phyloP scores from a whole-genome alignment of 2,888 invertebrate genomes.

The Epistrophe grossulariae region DNA sequence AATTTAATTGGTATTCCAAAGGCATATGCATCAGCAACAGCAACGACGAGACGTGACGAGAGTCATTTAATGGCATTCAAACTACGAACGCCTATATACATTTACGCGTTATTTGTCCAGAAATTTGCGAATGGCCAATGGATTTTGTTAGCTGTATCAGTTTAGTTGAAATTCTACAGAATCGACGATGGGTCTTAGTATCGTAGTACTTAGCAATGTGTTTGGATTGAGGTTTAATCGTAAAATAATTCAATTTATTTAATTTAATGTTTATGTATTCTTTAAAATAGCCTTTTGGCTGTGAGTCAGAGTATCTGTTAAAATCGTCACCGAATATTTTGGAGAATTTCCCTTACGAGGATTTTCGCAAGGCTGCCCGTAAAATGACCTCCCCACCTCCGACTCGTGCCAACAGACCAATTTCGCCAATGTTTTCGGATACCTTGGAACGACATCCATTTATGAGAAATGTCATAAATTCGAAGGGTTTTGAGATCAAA shows the following conservation, averaged over 20 bases:
- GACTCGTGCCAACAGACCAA: conserved; percentile 51
- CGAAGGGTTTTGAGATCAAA: conserved; percentile 77
- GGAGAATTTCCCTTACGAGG: conserved; percentile 82
- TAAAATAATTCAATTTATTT: conserved; percentile 40
- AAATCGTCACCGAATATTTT: conserved; percentile 83
- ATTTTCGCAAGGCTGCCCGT: conserved; percentile 77
- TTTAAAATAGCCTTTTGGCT: conserved; percentile 71
- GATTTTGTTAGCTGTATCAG: conserved; percentile 28
- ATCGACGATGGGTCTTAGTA: conserved; percentile 70
- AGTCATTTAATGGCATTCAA: conserved; percentile 43
- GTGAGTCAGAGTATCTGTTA: conserved; percentile 79
- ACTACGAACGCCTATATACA: conserved; percentile 13
- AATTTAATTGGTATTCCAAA: conserved; percentile 61
- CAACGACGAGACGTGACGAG: conserved; percentile 55
- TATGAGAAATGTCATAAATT: conserved; percentile 82
- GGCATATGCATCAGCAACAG: conserved; percentile 40
- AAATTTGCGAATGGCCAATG: conserved; percentile 56
- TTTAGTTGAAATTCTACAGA: conserved; percentile 51
- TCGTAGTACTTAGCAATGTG: conserved; percentile 52
- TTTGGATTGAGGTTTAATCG: conserved; percentile 42
- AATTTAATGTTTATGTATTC: conserved; percentile 41
- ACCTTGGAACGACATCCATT: conserved; percentile 82
- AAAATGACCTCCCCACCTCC: conserved; percentile 70
- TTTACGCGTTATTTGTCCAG: conserved; percentile 36
- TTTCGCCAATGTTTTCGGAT: conserved; percentile 81